phyloP scores from a whole-genome alignment of 2,113 vertebrate species.

The Glareola pratincola region DNA sequence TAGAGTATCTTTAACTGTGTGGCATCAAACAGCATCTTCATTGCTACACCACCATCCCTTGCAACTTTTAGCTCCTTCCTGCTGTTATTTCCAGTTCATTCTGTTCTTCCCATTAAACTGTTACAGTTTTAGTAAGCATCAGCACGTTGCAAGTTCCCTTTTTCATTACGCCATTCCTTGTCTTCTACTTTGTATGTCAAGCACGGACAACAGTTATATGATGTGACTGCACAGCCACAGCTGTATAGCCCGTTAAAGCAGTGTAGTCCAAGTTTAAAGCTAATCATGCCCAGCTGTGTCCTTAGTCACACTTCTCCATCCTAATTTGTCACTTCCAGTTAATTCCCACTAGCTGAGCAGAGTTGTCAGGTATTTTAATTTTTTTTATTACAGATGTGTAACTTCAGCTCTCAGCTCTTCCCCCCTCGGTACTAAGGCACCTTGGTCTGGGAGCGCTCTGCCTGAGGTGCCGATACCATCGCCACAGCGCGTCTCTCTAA shows the following conservation, averaged over 20 bases:
- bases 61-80: neutral
- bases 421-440: neutral
- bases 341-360: neutral
- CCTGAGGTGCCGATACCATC: neutral
- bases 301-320: neutral
- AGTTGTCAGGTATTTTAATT: neutral
- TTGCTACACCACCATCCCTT: neutral
- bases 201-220: neutral
- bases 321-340: neutral
- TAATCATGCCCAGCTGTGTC: neutral
- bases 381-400: neutral
- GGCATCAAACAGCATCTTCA: neutral
- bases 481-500: rapidly evolving
- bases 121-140: neutral
- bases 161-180: neutral
- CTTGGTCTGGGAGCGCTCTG: rapidly evolving
- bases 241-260: neutral
- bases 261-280: neutral
- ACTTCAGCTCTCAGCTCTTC: neutral
- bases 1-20: neutral
- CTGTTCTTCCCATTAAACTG: neutral
- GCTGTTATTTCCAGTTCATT: neutral
- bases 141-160: neutral
- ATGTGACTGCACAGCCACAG: neutral
- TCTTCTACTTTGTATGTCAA: neutral